phyloP scores from a whole-genome alignment of 2,797 vertebrate genomes.

The Pseudochaenichthys georgianus region DNA sequence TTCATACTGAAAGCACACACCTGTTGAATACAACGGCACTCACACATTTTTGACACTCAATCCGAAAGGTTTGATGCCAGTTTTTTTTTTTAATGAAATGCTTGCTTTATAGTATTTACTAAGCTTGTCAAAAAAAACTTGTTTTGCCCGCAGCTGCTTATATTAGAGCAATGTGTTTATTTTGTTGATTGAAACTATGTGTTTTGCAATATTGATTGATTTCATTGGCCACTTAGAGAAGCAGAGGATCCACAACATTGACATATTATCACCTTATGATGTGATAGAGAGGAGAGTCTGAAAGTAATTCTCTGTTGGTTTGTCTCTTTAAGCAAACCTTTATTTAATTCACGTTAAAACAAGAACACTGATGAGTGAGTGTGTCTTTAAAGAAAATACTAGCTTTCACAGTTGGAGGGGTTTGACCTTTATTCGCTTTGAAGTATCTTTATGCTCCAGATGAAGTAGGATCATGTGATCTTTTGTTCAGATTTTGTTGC shows the following conservation, averaged over 20 bases:
- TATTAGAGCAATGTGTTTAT: background rate
- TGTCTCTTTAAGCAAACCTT: background rate
- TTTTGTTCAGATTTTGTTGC: background rate
- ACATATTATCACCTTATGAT: background rate
- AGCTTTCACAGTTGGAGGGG: background rate
- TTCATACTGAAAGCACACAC: background rate
- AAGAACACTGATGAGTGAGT: background rate
- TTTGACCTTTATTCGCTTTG: background rate
- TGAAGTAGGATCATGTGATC: background rate
- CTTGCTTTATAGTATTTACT: background rate
- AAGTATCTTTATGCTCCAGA: background rate
- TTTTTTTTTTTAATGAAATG: background rate
- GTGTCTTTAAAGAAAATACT: background rate
- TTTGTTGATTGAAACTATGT: background rate
- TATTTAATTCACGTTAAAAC: background rate
- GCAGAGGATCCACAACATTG: background rate
- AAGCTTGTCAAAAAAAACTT: background rate
- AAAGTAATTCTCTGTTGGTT: background rate
- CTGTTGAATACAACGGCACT: background rate
- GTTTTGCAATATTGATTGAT: background rate
- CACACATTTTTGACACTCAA: background rate
- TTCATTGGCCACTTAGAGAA: background rate
- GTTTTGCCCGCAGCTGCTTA: slow-evolving; percentile 1
- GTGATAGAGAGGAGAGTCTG: background rate
- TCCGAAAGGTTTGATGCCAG: background rate